Percentiles rank a stretch among this genome's conserved stretches.
phyloP scores from a whole-genome alignment of 92 coral and sea anemone genomes.

The Phenganax marumi region DNA sequence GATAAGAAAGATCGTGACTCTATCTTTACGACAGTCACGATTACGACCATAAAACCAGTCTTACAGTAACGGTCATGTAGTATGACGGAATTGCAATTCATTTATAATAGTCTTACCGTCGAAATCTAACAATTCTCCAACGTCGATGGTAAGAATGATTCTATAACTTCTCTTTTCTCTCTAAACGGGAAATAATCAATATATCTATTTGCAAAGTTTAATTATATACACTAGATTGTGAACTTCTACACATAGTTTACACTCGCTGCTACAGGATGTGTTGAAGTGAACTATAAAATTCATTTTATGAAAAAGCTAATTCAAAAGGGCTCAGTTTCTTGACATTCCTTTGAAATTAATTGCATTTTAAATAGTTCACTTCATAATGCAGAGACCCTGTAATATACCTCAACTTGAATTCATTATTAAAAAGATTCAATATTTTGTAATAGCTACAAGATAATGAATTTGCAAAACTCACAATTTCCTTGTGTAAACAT shows the following conservation, averaged over 20 bases:
- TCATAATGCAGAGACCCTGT: no score
- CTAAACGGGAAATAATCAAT: not conserved
- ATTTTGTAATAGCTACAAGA: not conserved
- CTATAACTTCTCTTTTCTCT: conserved; percentile 70
- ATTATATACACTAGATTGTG: not conserved
- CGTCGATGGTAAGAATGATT: conserved; percentile 66
- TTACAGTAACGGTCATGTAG: no score
- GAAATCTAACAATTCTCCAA: conserved; percentile 72
- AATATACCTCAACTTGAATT: not conserved
- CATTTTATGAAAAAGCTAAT: no score
- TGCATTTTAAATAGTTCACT: no score
- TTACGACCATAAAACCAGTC: no score
- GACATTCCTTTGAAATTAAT: no score
- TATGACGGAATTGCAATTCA: no score
- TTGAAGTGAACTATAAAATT: no score
- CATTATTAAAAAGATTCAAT: not conserved
- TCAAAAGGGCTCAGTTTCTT: no score
- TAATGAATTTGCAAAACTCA: not conserved
- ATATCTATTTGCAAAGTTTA: not conserved
- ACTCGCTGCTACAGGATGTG: no score
- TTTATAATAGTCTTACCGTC: conserved; percentile 58
- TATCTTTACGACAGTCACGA: no score
- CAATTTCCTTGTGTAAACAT: not conserved
- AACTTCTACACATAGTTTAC: not conserved
- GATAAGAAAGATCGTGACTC: no score